Base-by-base conservation (phyloP, 1,140 invertebrate genomes). In the Gonatopus flavifemur region DNA sequence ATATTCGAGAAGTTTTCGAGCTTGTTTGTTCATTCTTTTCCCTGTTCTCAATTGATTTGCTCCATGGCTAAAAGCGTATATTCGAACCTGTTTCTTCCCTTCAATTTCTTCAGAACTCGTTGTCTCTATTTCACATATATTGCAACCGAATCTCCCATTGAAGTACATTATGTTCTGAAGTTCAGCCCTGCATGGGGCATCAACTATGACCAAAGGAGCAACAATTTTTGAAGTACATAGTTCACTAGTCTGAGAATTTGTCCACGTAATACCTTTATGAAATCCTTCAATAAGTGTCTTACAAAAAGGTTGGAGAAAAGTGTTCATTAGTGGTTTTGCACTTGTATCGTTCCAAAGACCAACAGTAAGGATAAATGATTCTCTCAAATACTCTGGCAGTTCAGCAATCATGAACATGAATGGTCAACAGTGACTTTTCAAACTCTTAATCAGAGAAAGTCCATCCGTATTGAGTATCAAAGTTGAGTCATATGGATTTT, bases 401-500 rank as follows among this genome's bases (percentile, higher is more conserved):
- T 60, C 57, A 5, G 47, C 44, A 22, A 57, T 53, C 13, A 48
- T 31, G 32, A 53, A 53, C 48, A 46, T 53, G n/a, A 60, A 25
- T 39, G 57, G 57, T 54, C 57, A 60, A 47, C 45, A 55, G 22
- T 59, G 39, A 49, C 42, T 53, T 20, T 55, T 44, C 4, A 44
- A 36, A 35, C 53, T 59, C 13, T 49, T 49, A 1, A 43, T 30
- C 32, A 56, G 28, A 13, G 21, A 3, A 21, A 60, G 9, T 24
- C 57, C 57, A 35, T 60, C 57, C 3, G 57, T 60, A 25, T 44
- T 56, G 7, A 60, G 31, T 15, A 60, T 46, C 19, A 60, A 37
- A 9, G 53, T 60, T 31, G 57, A 48, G 31, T 57, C 50, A 40
- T 44, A 60, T 44, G 0, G 9, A 16, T 20, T 13, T 38, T 8